Evolutionary conservation across 2,888 invertebrate species (phyloP), one percentile per base, ranked within the genome.

Genomic region (Caenorhabditis sp.): DNA sequence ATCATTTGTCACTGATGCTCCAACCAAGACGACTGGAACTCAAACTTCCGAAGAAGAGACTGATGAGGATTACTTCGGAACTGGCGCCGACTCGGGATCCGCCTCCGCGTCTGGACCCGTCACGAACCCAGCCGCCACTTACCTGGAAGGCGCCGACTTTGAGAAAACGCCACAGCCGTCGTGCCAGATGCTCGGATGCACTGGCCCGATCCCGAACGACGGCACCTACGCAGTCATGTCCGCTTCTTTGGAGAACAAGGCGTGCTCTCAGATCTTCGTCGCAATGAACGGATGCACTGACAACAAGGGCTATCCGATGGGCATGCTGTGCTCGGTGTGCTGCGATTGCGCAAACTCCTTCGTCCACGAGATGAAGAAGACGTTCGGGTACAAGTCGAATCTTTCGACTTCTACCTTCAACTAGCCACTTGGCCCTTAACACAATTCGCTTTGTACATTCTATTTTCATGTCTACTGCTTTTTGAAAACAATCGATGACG

Each of bases 241-340:
- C 35, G 68, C 50, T n/a, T 37, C 61, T 17, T 22, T 72, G 27
- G 71, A 80, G 13, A 52, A 71, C 61, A 63, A 65, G 62, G 73
- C 80, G n/a, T 87, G 86, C 78, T 80, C 77, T 45, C 83, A 86
- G 61, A 83, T 84, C 22, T 86, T 86, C 66, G 85, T 86, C 9
- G 82, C 86, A 24, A 63, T 86, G 62, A 86, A 86, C 59, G 81
- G 82, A 26, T 86, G 86, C 72, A 70, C 79, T 32, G 83, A 84
- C 62, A 77, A 76, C 68, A 77, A 77, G 66, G 85, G 85, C 56
- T 86, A 86, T 68, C 86, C 85, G 20, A 81, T 86, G 74, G 87
- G 87, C 37, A 87, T 87, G 87, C 66, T 85, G 22, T 87, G 87
- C 80, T 82, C 82, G 17, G 82, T 87, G 41, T 87, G 87, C 76